Percentiles rank a stretch among this genome's conserved stretches.
Evolutionary conservation across 1,140 invertebrate species (phyloP).

Genomic region (Hermetia illucens): DNA sequence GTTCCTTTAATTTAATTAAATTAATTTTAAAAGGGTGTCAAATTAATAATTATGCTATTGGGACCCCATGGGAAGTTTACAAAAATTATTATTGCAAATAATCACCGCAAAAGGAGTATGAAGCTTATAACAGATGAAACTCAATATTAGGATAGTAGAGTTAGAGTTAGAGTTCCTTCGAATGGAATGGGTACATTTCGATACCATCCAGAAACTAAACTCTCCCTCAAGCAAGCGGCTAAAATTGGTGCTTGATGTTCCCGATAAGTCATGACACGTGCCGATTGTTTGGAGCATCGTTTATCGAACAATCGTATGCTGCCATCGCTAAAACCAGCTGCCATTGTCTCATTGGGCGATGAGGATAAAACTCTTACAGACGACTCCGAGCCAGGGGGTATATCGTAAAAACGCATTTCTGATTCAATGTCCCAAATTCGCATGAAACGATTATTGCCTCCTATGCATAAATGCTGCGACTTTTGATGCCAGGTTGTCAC

Average conservation of each 20-base stretch:
- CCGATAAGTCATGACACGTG: slow-evolving; percentile 53
- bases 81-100: no score
- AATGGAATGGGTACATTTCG: no score
- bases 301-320: slow-evolving; percentile 67
- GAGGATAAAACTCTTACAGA: slow-evolving; percentile 46
- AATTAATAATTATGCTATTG: no score
- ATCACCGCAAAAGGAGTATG: no score
- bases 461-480: slow-evolving; percentile 51
- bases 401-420: slow-evolving; percentile 67
- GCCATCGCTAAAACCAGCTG: slow-evolving; percentile 66
- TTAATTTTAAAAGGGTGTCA: no score
- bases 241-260: slow-evolving; percentile 58
- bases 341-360: slow-evolving; percentile 46
- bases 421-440: slow-evolving; percentile 74
- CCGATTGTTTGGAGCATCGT: slow-evolving; percentile 47
- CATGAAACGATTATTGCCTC: slow-evolving; percentile 54
- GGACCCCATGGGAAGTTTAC: no score
- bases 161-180: no score
- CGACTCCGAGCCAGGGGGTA: slow-evolving; percentile 55
- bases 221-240: slow-evolving; percentile 41
- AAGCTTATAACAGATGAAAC: no score
- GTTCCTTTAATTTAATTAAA: no score
- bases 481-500: slow-evolving; percentile 70
- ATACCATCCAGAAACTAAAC: slow-evolving; percentile 39
- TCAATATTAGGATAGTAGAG: no score